Base-by-base conservation (phyloP, 2,113 vertebrate species). In the Trematocara variabile region DNA sequence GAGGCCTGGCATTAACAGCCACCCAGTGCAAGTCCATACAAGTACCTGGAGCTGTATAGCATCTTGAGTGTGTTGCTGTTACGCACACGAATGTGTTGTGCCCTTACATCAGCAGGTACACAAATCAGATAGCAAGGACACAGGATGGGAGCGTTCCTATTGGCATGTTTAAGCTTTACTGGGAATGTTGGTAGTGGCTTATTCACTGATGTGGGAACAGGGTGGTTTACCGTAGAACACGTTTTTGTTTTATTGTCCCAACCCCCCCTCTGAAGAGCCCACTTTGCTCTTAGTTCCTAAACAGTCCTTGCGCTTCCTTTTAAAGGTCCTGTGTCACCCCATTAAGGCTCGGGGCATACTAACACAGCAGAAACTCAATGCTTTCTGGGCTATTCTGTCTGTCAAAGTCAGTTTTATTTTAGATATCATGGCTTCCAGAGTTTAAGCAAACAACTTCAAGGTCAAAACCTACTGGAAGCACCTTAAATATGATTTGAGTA, bases 291-390 rank as follows among this genome's bases (percentile, higher is more conserved):
- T 11, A 37, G 34, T 44, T 78, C 63, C 20, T 34, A 34, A 11
- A 63, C 75, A 25, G 80, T 80, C 79, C 55, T 34, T 77, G 55
- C 6, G 25, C 46, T 86, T 89, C 83, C 88, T 91, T 91, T 77
- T 68, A 70, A 85, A 85, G 50, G 79, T 50, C 28, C 10, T 4
- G 28, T 84, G 63, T 85, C 46, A 52, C 28, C 30, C 5, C 25
- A 8, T 34, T 46, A 56, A 22, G 80, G 56, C 25, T 84, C 50
- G 12, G 39, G 56, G 53, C 39, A 46, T 4, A 41, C 65, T 50
- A 52, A 50, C 44, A 13, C 39, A 44, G 58, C 8, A 79, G 16
- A 44, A n/a, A 33, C 3, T 3, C 4, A 5, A 7, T 44, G 22
- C 11, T 52, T 73, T 34, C 9, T 30, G 20, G 77, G 8, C 52